Percentiles rank a stretch among this genome's conserved stretches.
Evolutionary conservation across 2,888 invertebrate genomes (phyloP).

Genomic region (Apodemia hepburni): DNA sequence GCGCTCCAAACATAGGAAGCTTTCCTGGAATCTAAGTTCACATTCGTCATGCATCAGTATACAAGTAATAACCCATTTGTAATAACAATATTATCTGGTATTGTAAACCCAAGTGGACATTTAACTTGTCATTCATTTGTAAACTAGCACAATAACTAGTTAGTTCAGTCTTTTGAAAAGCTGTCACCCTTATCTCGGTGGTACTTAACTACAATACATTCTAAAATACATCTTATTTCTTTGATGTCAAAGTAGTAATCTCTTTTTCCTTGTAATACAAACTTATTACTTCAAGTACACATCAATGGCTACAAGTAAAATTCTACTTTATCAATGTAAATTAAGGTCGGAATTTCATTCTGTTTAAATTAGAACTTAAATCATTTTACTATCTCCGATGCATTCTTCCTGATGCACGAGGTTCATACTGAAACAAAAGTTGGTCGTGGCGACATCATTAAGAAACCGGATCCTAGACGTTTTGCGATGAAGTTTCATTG

Average conservation of each 20-base stretch:
- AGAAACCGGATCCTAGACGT: constrained; percentile 52
- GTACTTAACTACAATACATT: constrained; percentile 13
- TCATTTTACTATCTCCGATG: constrained; percentile 25
- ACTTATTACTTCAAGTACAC: constrained; percentile 10
- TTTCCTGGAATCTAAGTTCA: too few relatives aligned
- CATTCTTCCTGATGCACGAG: constrained; percentile 49
- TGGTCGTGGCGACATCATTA: constrained; percentile 55
- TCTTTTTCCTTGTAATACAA: not conserved
- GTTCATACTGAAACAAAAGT: constrained; percentile 57
- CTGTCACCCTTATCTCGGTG: constrained; percentile 29
- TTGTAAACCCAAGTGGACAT: constrained; percentile 32
- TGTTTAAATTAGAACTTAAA: constrained; percentile 1
- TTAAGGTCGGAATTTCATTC: constrained; percentile 18
- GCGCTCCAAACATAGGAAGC: too few relatives aligned
- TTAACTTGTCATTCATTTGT: constrained; percentile 37
- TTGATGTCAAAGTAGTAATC: not conserved
- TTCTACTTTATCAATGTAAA: not conserved
- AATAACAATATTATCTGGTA: not conserved
- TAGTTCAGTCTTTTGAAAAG: constrained; percentile 38
- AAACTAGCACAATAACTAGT: constrained; percentile 41
- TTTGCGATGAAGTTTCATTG: constrained; percentile 50
- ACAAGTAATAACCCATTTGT: too few relatives aligned
- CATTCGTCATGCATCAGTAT: too few relatives aligned
- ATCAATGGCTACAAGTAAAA: not conserved
- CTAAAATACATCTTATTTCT: constrained; percentile 18